These are phyloP conservation scores for Stichopus chloronotus DNA, from an alignment of 35 echinoderm and acorn worm genomes.

Conservation along the genomic window DNA sequence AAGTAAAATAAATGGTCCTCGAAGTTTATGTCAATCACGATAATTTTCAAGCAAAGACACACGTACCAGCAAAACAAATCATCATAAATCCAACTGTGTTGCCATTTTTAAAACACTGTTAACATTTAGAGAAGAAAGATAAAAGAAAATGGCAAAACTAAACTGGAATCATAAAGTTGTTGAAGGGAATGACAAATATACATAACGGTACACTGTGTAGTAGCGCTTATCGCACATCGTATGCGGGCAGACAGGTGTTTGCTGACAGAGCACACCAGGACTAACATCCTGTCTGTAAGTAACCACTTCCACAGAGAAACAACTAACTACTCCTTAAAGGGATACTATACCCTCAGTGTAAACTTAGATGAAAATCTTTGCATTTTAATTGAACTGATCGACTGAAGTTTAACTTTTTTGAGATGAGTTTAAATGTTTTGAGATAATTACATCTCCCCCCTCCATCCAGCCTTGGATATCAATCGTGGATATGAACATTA, in stretches of 20 bases:
- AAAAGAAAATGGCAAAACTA: background rate
- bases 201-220: too few relatives aligned
- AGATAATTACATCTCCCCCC: too few relatives aligned
- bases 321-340: background rate
- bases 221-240: too few relatives aligned
- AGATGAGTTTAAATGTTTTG: too few relatives aligned
- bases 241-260: background rate
- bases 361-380: too few relatives aligned
- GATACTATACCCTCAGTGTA: background rate
- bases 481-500: too few relatives aligned
- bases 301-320: conserved; percentile 41
- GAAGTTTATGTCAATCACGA: background rate
- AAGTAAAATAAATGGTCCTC: background rate
- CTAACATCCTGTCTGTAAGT: conserved; percentile 42
- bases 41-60: background rate
- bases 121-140: background rate
- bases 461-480: too few relatives aligned
- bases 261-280: background rate
- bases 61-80: background rate
- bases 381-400: too few relatives aligned
- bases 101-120: background rate
- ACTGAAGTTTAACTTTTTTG: too few relatives aligned
- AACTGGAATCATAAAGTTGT: background rate
- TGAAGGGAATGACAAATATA: too few relatives aligned
- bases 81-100: background rate